Base-by-base conservation (phyloP, 64 coral and sea anemone species). In the Actinia equina region DNA sequence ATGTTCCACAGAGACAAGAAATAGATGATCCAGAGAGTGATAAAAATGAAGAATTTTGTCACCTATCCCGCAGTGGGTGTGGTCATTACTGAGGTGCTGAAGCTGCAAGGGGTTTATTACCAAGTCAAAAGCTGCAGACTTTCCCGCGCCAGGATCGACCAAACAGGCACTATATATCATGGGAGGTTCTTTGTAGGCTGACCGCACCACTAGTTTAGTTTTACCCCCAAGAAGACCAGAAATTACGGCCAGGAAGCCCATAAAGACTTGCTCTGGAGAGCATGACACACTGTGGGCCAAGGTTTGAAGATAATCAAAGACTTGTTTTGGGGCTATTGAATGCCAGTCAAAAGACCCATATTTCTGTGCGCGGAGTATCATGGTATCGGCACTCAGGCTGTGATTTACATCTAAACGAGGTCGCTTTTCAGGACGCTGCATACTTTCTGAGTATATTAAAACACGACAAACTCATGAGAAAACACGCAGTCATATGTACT, bases 61-160 rank as follows among this genome's bases (percentile, higher is more conserved):
- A 2, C 3, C 17, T 22, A 64, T 6, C 5, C 61, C 17, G 15
- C 18, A 22, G 18, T 64, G 61, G 7, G 61, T 64, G 61, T 64
- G 22, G 18, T n/a, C 22, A 59, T 59, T 4, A 59, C 57, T 59
- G 7, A 7, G 57, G 17, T 59, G 30, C 30, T 37, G 7, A 19
- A 19, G 17, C 7, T 22, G 61, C 6, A 22, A 22, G 17, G 61
- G 18, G 4, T 64, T 64, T 3, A 3, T 64, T 22, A 64, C 5
- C 11, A 22, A 19, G 7, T 64, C 61, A 64, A n/a, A 80, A 19
- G 78, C 78, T 44, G 80, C 42, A 23, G 80, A 82, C 19, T 82
- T 82, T 5, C 80, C 80, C 19, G 80, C 80, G 13, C 80, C 80
- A 43, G 80, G 80, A 51, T 53, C 80, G 11, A 43, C 80, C 20